phyloP scores from a whole-genome alignment of 2,888 invertebrate genomes.

The Metellina segmentata region DNA sequence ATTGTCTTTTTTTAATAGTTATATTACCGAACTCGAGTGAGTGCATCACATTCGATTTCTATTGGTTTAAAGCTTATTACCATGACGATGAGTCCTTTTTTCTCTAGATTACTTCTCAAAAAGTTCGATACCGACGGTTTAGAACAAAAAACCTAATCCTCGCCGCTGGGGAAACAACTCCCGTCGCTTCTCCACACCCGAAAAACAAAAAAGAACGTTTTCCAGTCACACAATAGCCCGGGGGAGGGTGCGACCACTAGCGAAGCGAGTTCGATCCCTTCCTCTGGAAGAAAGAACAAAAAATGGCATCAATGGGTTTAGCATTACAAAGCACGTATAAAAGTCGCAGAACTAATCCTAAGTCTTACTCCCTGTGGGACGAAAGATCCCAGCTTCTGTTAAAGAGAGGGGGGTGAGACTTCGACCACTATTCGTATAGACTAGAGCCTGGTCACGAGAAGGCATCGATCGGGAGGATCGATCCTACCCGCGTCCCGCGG shows the following conservation, averaged over 20 bases:
- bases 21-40: too few species aligned
- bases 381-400: neutral
- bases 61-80: too few species aligned
- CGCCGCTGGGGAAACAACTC: too few species aligned
- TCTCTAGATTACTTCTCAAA: too few species aligned
- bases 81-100: too few species aligned
- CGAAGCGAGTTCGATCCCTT: constrained; percentile 27
- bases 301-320: constrained; percentile 53
- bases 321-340: constrained; percentile 71
- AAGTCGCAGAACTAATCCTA: constrained; percentile 67
- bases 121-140: too few species aligned
- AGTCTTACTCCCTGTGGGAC: constrained; percentile 15
- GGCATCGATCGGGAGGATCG: constrained; percentile 26
- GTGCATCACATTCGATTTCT: too few species aligned
- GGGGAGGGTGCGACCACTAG: constrained; percentile 4
- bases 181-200: too few species aligned
- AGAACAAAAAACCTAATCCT: too few species aligned
- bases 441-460: constrained; percentile 48
- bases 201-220: neutral
- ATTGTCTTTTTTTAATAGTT: too few species aligned
- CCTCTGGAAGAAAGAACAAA: constrained; percentile 27
- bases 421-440: constrained; percentile 38
- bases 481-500: neutral
- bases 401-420: neutral
- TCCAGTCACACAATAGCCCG: constrained; percentile 17